These are phyloP conservation scores for Calephelis nemesis DNA, from an alignment of 1,140 invertebrate species.

Conservation along the genomic window DNA sequence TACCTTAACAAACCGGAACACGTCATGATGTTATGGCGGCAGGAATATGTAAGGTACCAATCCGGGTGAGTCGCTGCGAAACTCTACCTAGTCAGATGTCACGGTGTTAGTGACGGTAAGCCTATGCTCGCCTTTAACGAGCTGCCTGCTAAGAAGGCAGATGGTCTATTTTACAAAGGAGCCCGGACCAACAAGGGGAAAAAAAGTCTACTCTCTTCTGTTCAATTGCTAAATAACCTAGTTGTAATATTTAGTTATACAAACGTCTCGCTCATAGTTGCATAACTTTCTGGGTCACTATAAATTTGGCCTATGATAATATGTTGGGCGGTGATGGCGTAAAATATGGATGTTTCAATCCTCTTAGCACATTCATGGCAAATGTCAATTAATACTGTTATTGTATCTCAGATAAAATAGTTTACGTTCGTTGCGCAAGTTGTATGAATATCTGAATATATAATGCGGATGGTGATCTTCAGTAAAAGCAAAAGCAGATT, in stretches of 20 bases:
- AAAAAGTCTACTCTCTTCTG: constrained; percentile 4
- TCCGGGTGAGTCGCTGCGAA: no score
- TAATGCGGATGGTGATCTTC: background rate
- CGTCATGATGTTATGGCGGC: no score
- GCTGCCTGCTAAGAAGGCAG: no score
- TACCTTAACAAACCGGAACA: no score
- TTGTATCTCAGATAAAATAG: background rate
- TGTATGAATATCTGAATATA: constrained; percentile 1
- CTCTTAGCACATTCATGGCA: background rate
- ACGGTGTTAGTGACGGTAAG: no score
- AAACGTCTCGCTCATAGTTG: constrained; percentile 51
- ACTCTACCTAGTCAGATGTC: no score
- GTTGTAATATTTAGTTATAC: constrained; percentile 48
- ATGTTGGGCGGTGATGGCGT: constrained; percentile 30
- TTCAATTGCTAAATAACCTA: constrained; percentile 39
- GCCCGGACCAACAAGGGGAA: no score
- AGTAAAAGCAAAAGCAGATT: constrained; percentile 3
- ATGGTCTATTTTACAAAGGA: no score
- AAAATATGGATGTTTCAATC: constrained; percentile 25
- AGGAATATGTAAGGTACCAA: no score
- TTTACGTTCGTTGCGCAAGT: background rate
- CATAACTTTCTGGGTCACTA: constrained; percentile 55
- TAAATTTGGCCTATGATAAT: constrained; percentile 40
- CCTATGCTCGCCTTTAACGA: no score
- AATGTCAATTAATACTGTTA: background rate